Conservation (phyloP, 1,140 invertebrate species). For the Neoseiulus cucumeris region DNA sequence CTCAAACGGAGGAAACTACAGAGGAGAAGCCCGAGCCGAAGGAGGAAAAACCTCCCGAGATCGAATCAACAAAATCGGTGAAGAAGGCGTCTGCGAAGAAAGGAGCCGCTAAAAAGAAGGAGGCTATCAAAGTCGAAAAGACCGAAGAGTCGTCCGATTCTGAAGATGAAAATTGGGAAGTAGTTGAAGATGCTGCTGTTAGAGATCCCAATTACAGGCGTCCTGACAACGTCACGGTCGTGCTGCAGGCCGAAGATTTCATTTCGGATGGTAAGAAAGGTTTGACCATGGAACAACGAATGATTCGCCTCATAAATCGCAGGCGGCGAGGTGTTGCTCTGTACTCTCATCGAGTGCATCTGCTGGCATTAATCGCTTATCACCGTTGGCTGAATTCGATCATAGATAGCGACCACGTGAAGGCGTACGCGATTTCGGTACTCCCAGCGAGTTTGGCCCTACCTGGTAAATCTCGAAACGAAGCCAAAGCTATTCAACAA, state of each 20-base stretch:
- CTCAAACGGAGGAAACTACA: too few species aligned
- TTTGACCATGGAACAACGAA: conserved; percentile 43
- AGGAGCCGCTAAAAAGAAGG: too few species aligned
- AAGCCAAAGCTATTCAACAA: too few species aligned
- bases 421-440: conserved; percentile 45
- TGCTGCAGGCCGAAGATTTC: conserved; percentile 45
- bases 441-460: conserved; percentile 33
- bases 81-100: too few species aligned
- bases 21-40: too few species aligned
- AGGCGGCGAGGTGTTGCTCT: conserved; percentile 51
- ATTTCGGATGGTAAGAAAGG: conserved; percentile 29
- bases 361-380: conserved; percentile 58
- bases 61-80: too few species aligned
- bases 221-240: conserved; percentile 28
- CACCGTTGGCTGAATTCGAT: conserved; percentile 52
- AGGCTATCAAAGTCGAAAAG: too few species aligned
- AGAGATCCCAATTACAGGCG: conserved; percentile 24
- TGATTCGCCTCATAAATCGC: conserved; percentile 50
- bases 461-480: background rate
- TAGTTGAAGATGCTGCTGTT: conserved; percentile 23
- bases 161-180: conserved; percentile 27
- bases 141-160: background rate
- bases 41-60: too few species aligned
- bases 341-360: conserved; percentile 60
- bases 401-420: conserved; percentile 43